Conservation (phyloP, 2,888 invertebrate genomes). For the Aelia acuminata region DNA sequence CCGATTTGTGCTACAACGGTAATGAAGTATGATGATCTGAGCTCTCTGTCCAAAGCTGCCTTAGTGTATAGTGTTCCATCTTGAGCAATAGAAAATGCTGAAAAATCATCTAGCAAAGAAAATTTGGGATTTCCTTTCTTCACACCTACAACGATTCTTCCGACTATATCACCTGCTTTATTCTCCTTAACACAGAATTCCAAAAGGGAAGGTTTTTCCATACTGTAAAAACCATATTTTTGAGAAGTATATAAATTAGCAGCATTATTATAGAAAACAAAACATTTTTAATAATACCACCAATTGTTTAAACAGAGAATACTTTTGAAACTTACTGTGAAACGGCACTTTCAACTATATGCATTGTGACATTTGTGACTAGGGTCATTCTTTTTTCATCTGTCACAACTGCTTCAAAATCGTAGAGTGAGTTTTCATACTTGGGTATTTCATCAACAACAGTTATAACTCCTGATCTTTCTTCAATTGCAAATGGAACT, state of each 20-base stretch:
- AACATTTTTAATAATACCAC: neutral
- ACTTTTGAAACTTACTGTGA: conserved; percentile 70
- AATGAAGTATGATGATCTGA: conserved; percentile 79
- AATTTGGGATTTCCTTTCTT: conserved; percentile 75
- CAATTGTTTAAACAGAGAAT: neutral
- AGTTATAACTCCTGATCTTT: conserved; percentile 88
- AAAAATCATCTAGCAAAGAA: conserved; percentile 86
- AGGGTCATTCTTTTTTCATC: conserved; percentile 78
- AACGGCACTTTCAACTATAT: conserved; percentile 80
- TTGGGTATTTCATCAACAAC: conserved; percentile 83
- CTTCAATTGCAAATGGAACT: conserved; percentile 95
- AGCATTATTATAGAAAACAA: neutral
- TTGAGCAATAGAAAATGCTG: conserved; percentile 80
- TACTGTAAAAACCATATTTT: conserved; percentile 66
- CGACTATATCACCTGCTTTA: conserved; percentile 79
- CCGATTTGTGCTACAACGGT: conserved; percentile 85
- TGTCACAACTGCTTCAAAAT: conserved; percentile 87
- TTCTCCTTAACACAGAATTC: conserved; percentile 85
- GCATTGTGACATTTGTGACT: conserved; percentile 86
- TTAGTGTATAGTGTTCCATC: conserved; percentile 87
- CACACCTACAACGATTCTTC: conserved; percentile 73
- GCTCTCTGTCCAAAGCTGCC: conserved; percentile 83
- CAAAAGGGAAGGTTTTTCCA: conserved; percentile 79
- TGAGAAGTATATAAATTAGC: neutral
- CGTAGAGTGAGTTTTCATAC: conserved; percentile 78